Evolutionary conservation across 2,113 vertebrate species (phyloP).

Genomic region (Leptodactylus fuscus): DNA sequence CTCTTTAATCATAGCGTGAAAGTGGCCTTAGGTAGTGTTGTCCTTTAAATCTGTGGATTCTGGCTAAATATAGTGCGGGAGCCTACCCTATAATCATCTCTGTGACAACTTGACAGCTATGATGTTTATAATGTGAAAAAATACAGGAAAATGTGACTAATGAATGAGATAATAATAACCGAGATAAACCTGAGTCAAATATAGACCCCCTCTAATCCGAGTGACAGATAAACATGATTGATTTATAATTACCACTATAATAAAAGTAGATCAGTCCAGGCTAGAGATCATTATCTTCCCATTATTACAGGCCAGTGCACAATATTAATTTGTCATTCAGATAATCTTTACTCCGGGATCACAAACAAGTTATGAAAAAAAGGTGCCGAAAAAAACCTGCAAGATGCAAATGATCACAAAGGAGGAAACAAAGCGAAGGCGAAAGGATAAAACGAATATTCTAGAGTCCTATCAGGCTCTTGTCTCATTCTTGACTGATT

Average conservation of each 20-base stretch:
- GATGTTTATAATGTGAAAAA: conserved; percentile 6
- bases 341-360: conserved; percentile 38
- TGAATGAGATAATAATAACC: conserved; percentile 20
- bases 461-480: too few relatives aligned
- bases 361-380: conserved; percentile 46
- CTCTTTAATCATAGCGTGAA: too few relatives aligned
- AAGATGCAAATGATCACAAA: neutral
- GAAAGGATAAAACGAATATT: neutral
- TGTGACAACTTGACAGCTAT: neutral
- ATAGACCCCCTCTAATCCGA: neutral
- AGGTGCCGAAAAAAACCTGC: conserved; percentile 9
- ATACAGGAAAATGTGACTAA: conserved; percentile 6
- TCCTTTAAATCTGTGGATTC: neutral
- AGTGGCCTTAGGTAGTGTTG: too few relatives aligned
- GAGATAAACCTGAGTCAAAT: conserved; percentile 38
- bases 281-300: conserved; percentile 47
- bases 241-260: conserved; percentile 48
- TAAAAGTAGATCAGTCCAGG: conserved; percentile 40
- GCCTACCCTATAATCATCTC: neutral
- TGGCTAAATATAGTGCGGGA: neutral
- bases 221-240: conserved; percentile 41
- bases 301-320: conserved; percentile 46
- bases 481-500: too few relatives aligned
- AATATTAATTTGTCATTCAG: conserved; percentile 49
- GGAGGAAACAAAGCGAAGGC: neutral